phyloP scores from a whole-genome alignment of 2,113 vertebrate genomes.

The Antennarius striatus region DNA sequence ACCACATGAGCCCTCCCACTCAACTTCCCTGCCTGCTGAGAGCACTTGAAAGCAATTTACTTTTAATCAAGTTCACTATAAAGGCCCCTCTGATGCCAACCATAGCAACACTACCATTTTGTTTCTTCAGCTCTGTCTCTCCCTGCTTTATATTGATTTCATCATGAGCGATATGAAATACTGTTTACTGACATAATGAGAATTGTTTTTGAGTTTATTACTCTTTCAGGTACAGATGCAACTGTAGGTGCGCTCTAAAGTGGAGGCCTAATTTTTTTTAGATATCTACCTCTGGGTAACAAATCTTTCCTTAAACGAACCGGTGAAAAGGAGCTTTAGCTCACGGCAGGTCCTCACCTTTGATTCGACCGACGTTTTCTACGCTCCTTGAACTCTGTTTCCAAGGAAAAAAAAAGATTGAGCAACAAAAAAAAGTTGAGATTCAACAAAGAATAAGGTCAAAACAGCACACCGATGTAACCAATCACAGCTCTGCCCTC shows the following conservation, averaged over 20 bases:
- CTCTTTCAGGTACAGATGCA: conserved; percentile 37
- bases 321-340: background rate
- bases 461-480: too few relatives aligned
- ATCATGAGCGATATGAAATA: conserved; percentile 62
- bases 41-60: conserved; percentile 80
- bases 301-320: background rate
- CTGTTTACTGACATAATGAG: conserved; percentile 60
- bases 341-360: background rate
- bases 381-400: background rate
- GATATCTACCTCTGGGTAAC: background rate
- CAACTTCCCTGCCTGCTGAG: conserved; percentile 71
- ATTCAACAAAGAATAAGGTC: too few relatives aligned
- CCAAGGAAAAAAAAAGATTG: too few relatives aligned
- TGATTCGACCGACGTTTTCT: background rate
- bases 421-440: too few relatives aligned
- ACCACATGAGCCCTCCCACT: conserved; percentile 66
- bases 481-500: too few relatives aligned
- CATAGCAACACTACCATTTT: conserved; percentile 61
- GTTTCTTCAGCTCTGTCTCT: conserved; percentile 28
- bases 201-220: conserved; percentile 61
- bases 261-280: conserved; percentile 21
- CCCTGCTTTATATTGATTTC: conserved; percentile 67
- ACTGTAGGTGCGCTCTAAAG: conserved; percentile 12
- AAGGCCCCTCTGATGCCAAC: conserved; percentile 75
- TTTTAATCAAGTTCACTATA: conserved; percentile 79